A percentile compares a stretch with the other conserved stretches of the same genome.
These are phyloP conservation scores for Mesorhabditis sp. DNA, from an alignment of 2,888 invertebrate species.

Conservation along the genomic window DNA sequence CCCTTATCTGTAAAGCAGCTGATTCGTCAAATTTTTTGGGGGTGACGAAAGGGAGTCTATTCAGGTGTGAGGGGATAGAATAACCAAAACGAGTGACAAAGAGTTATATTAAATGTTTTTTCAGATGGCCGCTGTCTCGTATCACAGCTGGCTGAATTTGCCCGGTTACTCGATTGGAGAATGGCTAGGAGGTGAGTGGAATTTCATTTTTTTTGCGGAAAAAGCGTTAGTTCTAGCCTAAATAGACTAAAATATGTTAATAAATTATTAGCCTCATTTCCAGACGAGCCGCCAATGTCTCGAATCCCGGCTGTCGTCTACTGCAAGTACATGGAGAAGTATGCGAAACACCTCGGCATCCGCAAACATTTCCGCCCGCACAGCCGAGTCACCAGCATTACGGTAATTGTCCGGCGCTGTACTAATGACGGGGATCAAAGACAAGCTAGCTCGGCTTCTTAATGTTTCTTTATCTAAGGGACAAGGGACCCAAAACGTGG, in stretches of 20 bases:
- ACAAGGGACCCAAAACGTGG: too few species aligned
- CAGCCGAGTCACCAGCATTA: conserved; percentile 38
- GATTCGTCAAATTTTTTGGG: too few species aligned
- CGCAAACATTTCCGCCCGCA: conserved; percentile 30
- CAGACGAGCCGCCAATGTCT: conserved; percentile 10
- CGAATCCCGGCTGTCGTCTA: conserved; percentile 41
- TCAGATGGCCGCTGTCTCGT: conserved; percentile 49
- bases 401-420: conserved; percentile 16
- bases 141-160: conserved; percentile 49
- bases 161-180: conserved; percentile 43
- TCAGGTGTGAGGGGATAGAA: not conserved
- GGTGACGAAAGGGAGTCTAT: not conserved
- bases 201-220: conserved; percentile 13
- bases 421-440: too few species aligned
- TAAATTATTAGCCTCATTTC: not conserved
- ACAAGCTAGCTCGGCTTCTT: too few species aligned
- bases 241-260: too few species aligned
- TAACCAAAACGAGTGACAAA: not conserved
- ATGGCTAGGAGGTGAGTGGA: conserved; percentile 27
- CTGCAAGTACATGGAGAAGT: conserved; percentile 41
- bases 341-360: conserved; percentile 35
- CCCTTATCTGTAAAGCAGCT: too few species aligned
- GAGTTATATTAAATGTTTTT: conserved; percentile 2
- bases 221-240: too few species aligned
- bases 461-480: too few species aligned